Percentiles rank a stretch among this genome's conserved stretches.
Evolutionary conservation across 2,797 vertebrate genomes (phyloP).

Genomic region (Jordanella pulchra): DNA sequence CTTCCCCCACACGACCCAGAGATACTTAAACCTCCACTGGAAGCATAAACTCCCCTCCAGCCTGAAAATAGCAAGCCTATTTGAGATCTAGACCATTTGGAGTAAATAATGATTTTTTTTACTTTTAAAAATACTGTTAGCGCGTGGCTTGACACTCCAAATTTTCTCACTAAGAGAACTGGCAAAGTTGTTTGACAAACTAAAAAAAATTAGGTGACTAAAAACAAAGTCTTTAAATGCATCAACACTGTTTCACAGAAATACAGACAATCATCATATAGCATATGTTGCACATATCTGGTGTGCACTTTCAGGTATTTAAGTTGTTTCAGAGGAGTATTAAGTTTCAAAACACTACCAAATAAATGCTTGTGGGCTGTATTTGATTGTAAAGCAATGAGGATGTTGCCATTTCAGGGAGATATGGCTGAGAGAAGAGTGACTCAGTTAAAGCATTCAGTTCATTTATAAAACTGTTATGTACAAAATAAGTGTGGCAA

Average conservation of each 20-base stretch:
- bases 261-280: not conserved
- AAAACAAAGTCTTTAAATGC: not conserved
- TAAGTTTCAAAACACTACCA: not conserved
- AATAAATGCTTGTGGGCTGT: not conserved
- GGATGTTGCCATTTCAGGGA: not conserved
- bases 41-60: too few relatives aligned
- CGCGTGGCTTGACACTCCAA: not conserved
- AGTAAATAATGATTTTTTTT: not conserved
- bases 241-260: not conserved
- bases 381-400: not conserved
- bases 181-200: not conserved
- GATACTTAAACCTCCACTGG: too few relatives aligned
- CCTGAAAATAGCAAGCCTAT: too few relatives aligned
- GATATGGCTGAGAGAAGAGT: too few relatives aligned
- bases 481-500: too few relatives aligned
- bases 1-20: too few relatives aligned
- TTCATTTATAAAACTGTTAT: not conserved
- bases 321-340: not conserved
- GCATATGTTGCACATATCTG: not conserved
- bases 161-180: not conserved
- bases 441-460: not conserved
- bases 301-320: not conserved
- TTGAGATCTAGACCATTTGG: not conserved
- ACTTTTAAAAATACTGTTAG: not conserved
- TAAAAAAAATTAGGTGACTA: not conserved